A percentile compares a stretch with the other conserved stretches of the same genome.
These are phyloP conservation scores for Melanotus villosus DNA, from an alignment of 2,888 invertebrate genomes.

Conservation along the genomic window DNA sequence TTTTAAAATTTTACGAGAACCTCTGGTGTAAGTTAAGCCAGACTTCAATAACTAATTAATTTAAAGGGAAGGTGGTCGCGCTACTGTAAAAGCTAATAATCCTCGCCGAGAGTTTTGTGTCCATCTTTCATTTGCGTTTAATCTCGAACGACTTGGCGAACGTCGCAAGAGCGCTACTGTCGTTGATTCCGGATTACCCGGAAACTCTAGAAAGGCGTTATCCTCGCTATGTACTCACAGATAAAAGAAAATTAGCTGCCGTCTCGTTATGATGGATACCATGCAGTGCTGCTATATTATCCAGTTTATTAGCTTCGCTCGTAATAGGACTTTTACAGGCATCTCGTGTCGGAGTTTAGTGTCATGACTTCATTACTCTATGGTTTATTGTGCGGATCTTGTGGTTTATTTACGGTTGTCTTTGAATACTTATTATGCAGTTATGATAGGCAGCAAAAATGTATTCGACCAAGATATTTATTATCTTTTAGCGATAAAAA, in stretches of 20 bases:
- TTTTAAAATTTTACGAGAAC: no score
- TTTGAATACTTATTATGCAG: background rate
- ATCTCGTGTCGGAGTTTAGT: constrained; percentile 31
- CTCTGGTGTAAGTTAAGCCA: no score
- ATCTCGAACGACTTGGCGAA: constrained; percentile 35
- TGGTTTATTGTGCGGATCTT: constrained; percentile 20
- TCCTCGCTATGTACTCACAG: constrained; percentile 22
- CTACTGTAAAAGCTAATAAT: constrained; percentile 38
- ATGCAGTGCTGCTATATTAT: constrained; percentile 27
- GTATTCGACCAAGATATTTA: background rate
- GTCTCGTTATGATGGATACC: constrained; percentile 36
- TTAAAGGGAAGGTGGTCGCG: constrained; percentile 7
- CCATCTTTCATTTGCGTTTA: constrained; percentile 47
- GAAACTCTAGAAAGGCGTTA: constrained; percentile 46
- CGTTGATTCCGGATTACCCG: constrained; percentile 42
- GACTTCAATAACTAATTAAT: background rate
- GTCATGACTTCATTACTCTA: constrained; percentile 27
- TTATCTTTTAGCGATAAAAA: no score
- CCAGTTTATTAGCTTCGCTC: constrained; percentile 38
- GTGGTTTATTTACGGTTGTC: background rate
- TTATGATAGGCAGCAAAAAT: background rate
- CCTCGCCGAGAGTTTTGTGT: constrained; percentile 30
- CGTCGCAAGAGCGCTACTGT: constrained; percentile 25
- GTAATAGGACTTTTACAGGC: constrained; percentile 35
- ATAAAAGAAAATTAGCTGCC: constrained; percentile 46